Conservation (phyloP, 2,888 invertebrate genomes). For the Apodemia duryi region DNA sequence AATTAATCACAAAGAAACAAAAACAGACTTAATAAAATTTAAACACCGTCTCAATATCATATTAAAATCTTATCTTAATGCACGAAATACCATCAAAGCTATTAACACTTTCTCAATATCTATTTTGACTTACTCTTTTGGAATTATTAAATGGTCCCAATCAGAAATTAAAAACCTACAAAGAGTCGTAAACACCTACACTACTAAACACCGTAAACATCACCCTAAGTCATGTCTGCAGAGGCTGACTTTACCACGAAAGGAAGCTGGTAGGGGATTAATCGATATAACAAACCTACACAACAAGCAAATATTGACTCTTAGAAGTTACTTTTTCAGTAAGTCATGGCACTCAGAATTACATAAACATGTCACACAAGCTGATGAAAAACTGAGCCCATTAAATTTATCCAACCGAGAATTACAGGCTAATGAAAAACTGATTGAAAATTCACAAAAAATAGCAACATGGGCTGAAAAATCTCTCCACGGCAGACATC, state of each 20-base stretch:
- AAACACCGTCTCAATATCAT: no score
- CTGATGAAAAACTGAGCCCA: background rate
- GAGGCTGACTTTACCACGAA: background rate
- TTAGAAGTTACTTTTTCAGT: background rate
- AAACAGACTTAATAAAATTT: background rate
- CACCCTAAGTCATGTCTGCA: background rate
- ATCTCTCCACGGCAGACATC: no score
- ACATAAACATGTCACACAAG: background rate
- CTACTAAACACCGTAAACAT: background rate
- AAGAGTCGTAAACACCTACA: background rate
- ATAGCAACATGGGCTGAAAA: no score
- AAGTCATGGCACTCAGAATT: background rate
- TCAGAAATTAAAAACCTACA: no score
- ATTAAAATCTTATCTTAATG: no score
- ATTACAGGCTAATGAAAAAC: no score
- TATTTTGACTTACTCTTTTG: no score
- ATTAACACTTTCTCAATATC: no score
- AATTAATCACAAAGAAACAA: slow-evolving; percentile 15
- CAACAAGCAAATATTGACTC: background rate
- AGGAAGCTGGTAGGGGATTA: background rate
- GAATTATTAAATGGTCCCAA: no score
- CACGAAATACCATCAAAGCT: no score
- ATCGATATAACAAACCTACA: background rate
- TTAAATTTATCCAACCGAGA: no score
- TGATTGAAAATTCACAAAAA: no score